These are phyloP conservation scores for Nothoprocta pentlandii DNA, from an alignment of 2,113 vertebrate species.

Conservation along the genomic window DNA sequence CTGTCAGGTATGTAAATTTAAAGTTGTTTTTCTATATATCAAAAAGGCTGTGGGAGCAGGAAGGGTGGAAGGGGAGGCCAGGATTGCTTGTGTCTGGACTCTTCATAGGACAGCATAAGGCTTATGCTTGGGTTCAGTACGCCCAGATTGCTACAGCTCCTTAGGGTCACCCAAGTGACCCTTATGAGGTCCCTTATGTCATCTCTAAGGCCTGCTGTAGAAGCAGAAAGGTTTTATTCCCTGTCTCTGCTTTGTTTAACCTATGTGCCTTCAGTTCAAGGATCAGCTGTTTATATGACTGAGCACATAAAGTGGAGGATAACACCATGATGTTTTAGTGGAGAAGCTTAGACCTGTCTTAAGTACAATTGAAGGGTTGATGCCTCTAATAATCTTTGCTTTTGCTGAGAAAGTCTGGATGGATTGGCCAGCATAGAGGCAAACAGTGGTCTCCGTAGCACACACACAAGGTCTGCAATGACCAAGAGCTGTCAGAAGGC, in stretches of 20 bases:
- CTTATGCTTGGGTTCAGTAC: neutral
- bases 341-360: neutral
- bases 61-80: neutral
- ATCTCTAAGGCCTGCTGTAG: neutral
- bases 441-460: neutral
- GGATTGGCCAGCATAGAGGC: neutral
- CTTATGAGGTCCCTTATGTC: neutral
- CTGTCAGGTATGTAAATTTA: conserved; percentile 34
- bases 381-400: neutral
- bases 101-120: neutral
- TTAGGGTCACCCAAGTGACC: neutral
- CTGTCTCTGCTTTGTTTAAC: neutral
- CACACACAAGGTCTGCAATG: neutral
- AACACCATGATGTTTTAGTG: neutral
- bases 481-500: neutral
- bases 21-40: neutral
- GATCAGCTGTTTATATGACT: neutral
- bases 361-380: neutral
- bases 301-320: too few relatives aligned
- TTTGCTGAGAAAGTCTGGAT: neutral
- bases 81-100: neutral
- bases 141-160: neutral
- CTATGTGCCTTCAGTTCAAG: neutral
- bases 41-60: neutral
- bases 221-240: neutral